A percentile compares a stretch with the other conserved stretches of the same genome.
Evolutionary conservation across 2,113 vertebrate genomes (phyloP).

Genomic region (Chionodraco myersi): DNA sequence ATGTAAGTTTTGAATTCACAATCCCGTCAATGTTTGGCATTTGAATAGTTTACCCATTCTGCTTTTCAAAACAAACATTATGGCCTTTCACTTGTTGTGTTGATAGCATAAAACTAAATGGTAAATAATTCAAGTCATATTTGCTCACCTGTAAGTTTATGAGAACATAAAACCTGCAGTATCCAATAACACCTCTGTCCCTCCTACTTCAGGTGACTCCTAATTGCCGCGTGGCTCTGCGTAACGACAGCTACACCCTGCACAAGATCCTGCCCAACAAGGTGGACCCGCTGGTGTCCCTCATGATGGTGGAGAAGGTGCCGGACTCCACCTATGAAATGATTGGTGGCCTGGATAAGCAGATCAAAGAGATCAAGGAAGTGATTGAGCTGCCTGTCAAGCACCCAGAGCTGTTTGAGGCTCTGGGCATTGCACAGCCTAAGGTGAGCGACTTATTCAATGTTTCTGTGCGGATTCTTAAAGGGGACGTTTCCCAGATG

Average conservation of each 20-base stretch:
- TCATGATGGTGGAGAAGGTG: slow-evolving; percentile 99
- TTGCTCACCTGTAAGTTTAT: background rate
- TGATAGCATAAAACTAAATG: background rate
- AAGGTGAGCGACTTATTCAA: slow-evolving; percentile 83
- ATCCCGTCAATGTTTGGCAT: background rate
- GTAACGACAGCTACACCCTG: slow-evolving; percentile 98
- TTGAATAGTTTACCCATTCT: background rate
- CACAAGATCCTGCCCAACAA: slow-evolving; percentile 99
- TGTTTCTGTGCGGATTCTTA: background rate
- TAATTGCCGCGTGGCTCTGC: slow-evolving; percentile 95
- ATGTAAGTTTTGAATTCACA: slow-evolving; percentile 84
- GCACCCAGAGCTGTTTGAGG: slow-evolving; percentile 97
- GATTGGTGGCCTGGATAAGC: slow-evolving; percentile 98
- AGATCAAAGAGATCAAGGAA: slow-evolving; percentile 99
- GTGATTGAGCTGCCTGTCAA: slow-evolving; percentile 98
- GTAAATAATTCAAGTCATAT: background rate
- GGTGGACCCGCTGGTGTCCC: slow-evolving; percentile 95
- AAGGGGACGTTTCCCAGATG: background rate
- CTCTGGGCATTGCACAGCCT: slow-evolving; percentile 96
- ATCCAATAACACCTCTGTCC: background rate
- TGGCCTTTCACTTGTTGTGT: background rate
- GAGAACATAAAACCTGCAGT: background rate
- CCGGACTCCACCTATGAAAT: slow-evolving; percentile 99
- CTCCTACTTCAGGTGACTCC: slow-evolving; percentile 89
- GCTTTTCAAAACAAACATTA: background rate